These are phyloP conservation scores for Ischnura elegans DNA, from an alignment of 2,888 invertebrate genomes.

Conservation along the genomic window DNA sequence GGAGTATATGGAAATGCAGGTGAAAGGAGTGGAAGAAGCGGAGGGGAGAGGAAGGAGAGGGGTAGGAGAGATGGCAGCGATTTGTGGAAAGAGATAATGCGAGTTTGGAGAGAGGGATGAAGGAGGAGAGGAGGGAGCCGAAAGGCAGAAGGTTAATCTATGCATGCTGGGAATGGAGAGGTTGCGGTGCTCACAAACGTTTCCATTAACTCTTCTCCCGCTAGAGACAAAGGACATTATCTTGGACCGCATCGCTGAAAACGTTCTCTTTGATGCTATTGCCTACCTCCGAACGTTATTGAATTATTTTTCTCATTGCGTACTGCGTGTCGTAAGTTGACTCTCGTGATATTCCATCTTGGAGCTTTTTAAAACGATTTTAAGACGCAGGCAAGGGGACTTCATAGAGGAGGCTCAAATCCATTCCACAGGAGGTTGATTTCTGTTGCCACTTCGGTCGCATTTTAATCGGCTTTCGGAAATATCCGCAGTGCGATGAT, in stretches of 20 bases:
- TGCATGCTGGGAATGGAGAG: conserved; percentile 21
- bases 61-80: not conserved
- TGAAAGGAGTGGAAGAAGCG: not conserved
- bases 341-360: not conserved
- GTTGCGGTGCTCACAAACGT: conserved; percentile 18
- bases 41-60: not conserved
- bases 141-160: conserved; percentile 35
- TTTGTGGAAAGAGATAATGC: conserved; percentile 23
- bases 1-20: conserved; percentile 18
- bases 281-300: not conserved
- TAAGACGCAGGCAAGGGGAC: no score
- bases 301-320: conserved; percentile 21
- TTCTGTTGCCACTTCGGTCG: no score
- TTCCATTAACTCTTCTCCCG: conserved; percentile 18
- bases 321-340: not conserved
- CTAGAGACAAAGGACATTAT: conserved; percentile 18
- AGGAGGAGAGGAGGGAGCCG: not conserved
- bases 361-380: not conserved
- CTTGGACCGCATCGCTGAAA: conserved; percentile 35
- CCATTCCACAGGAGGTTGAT: no score
- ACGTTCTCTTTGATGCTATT: conserved; percentile 21
- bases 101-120: not conserved
- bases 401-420: no score
- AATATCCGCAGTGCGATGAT: no score
- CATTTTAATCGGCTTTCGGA: no score